Evolutionary conservation across 2,113 vertebrate species (phyloP).

Genomic region (Jaculus jaculus): DNA sequence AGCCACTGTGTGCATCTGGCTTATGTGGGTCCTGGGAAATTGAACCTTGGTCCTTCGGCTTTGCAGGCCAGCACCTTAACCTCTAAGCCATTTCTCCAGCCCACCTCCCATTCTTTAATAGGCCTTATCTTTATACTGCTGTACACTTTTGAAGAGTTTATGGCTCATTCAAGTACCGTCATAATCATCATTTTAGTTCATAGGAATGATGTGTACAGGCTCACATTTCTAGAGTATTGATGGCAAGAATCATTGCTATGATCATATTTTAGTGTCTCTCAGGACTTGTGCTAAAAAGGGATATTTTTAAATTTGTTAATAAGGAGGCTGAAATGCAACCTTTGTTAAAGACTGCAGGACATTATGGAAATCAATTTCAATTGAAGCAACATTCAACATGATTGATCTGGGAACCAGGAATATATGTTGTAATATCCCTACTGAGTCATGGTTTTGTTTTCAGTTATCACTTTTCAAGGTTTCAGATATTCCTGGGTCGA

Average conservation of each 20-base stretch:
- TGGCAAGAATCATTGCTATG: background rate
- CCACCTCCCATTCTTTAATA: background rate
- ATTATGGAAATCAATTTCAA: background rate
- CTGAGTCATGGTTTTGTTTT: background rate
- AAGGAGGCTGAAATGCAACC: background rate
- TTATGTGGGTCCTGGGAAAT: too few species aligned
- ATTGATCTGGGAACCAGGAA: background rate
- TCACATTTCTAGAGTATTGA: background rate
- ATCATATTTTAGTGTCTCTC: background rate
- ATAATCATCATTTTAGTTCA: background rate
- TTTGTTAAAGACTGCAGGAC: background rate
- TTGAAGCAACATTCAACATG: background rate
- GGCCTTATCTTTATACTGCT: background rate
- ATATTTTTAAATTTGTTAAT: background rate
- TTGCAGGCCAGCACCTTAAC: too few species aligned
- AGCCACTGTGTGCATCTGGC: too few species aligned
- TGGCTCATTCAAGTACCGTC: background rate
- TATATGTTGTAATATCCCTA: background rate
- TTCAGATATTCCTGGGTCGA: background rate
- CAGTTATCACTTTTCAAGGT: background rate
- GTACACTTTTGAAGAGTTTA: background rate
- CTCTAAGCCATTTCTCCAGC: too few species aligned
- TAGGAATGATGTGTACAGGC: background rate
- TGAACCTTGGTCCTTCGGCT: too few species aligned
- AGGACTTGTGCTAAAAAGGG: background rate